phyloP scores from a whole-genome alignment of 2,888 invertebrate genomes.

The Drosophila colorata region DNA sequence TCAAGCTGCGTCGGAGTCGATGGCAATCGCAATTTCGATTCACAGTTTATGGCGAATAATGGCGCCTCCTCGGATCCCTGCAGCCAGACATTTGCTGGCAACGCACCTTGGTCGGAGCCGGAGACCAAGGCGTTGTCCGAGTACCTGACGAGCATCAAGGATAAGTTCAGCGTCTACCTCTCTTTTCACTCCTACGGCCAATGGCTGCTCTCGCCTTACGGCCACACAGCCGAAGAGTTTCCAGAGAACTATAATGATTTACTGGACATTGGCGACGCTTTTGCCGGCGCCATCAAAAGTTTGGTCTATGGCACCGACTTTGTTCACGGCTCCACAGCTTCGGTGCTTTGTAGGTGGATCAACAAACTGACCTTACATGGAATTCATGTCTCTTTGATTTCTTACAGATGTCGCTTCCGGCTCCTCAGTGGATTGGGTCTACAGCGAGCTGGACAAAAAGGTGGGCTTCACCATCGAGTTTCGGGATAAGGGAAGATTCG shows the following conservation, averaged over 20 bases:
- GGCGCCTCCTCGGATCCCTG: constrained; percentile 86
- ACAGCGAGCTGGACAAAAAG: constrained; percentile 85
- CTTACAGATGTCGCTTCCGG: constrained; percentile 85
- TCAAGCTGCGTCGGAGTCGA: constrained; percentile 83
- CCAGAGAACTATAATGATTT: constrained; percentile 86
- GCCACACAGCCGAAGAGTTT: constrained; percentile 84
- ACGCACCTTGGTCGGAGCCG: constrained; percentile 87
- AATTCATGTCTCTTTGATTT: not conserved
- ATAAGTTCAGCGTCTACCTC: constrained; percentile 86
- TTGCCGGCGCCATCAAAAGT: constrained; percentile 86
- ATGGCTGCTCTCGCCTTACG: constrained; percentile 87
- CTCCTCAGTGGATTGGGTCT: constrained; percentile 86
- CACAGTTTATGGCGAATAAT: constrained; percentile 79
- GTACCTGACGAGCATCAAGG: constrained; percentile 85
- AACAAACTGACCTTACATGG: fast-evolving
- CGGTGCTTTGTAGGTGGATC: constrained; percentile 86
- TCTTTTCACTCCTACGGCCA: constrained; percentile 89
- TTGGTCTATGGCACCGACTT: constrained; percentile 86
- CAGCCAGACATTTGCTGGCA: constrained; percentile 86
- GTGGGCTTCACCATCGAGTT: constrained; percentile 87
- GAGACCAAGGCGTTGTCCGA: constrained; percentile 86
- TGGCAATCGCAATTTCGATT: constrained; percentile 84
- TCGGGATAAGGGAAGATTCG: constrained; percentile 89
- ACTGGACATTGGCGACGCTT: constrained; percentile 86
- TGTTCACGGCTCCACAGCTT: constrained; percentile 86